Evolutionary conservation across 2,113 vertebrate species (phyloP).

Genomic region (Epinephelus fuscoguttatus): DNA sequence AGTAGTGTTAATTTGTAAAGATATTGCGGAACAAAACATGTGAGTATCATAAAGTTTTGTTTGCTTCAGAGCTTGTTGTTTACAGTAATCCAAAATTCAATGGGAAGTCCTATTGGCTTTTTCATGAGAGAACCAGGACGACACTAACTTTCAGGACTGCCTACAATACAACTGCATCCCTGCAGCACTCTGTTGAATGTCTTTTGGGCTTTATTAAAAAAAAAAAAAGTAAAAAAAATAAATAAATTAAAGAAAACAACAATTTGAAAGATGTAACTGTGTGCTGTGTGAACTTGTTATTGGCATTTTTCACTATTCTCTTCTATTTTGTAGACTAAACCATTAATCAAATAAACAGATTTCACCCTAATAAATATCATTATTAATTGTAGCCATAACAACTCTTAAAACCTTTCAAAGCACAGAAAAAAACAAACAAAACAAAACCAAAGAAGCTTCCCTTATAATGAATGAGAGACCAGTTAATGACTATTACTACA

Average conservation of each 20-base stretch:
- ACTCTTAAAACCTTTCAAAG: neutral
- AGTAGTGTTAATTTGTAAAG: too few species aligned
- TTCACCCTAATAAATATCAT: conserved; percentile 11
- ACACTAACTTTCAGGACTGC: too few species aligned
- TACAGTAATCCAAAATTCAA: too few species aligned
- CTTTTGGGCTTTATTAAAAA: neutral
- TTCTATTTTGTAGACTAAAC: neutral
- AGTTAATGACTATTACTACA: conserved; percentile 15
- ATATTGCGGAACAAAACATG: too few species aligned
- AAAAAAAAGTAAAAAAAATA: neutral
- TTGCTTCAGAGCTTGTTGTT: too few species aligned
- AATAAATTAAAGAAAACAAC: neutral
- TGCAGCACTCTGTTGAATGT: neutral
- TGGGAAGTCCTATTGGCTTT: too few species aligned
- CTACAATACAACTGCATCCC: too few species aligned
- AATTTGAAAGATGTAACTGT: neutral
- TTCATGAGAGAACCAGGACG: too few species aligned
- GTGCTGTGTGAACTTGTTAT: neutral
- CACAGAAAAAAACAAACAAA: too few species aligned
- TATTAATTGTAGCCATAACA: neutral
- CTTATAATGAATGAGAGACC: conserved; percentile 18
- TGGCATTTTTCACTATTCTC: neutral
- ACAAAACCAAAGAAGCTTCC: neutral
- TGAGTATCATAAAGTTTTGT: too few species aligned
- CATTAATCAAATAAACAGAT: neutral